A percentile compares a stretch with the other conserved stretches of the same genome.
These are phyloP conservation scores for Rhadina sibilatrix DNA, from an alignment of 2,113 vertebrate species.

Conservation along the genomic window DNA sequence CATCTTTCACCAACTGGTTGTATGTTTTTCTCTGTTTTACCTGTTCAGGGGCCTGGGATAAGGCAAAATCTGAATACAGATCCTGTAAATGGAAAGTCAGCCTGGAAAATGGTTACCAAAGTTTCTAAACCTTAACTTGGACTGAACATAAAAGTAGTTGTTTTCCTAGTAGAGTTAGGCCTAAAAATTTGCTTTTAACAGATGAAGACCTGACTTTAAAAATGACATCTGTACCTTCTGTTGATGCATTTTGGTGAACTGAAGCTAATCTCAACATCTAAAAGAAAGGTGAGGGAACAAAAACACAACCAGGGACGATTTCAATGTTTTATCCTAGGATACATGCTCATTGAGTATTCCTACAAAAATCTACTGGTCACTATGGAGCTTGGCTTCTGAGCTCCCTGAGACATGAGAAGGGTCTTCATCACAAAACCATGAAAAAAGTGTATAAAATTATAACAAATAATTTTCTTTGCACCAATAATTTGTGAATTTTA, in stretches of 20 bases:
- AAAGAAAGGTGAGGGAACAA: neutral
- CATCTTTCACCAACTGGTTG: neutral
- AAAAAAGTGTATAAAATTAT: neutral
- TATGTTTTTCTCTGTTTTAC: neutral
- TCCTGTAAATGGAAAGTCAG: neutral
- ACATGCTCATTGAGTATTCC: neutral
- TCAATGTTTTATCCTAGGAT: neutral
- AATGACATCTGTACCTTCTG: neutral
- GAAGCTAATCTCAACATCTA: neutral
- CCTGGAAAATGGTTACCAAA: neutral
- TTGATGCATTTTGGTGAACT: neutral
- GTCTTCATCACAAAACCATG: neutral
- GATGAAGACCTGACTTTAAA: neutral
- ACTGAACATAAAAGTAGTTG: neutral
- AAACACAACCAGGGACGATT: neutral
- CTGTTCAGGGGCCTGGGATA: neutral
- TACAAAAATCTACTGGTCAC: neutral
- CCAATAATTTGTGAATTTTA: neutral
- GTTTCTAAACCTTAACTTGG: neutral
- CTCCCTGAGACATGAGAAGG: rapidly evolving
- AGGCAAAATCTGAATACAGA: neutral
- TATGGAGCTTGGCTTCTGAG: neutral
- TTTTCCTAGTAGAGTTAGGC: neutral
- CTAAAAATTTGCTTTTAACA: neutral
- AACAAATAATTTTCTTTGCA: neutral